A percentile compares a stretch with the other conserved stretches of the same genome.
Evolutionary conservation across 2,113 vertebrate species (phyloP).

Genomic region (Panthera tigris): DNA sequence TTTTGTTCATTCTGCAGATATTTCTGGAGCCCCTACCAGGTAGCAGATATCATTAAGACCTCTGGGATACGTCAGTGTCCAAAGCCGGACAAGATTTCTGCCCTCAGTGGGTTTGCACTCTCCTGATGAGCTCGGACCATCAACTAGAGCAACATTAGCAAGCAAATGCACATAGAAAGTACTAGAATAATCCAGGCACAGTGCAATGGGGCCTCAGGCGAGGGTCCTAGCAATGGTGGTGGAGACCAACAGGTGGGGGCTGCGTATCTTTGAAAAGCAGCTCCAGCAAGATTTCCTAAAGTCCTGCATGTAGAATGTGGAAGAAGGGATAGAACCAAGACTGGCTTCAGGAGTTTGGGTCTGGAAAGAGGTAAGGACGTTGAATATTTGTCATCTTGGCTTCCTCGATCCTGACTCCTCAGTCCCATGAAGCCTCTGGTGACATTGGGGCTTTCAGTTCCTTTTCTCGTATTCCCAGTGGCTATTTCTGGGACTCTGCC

Average conservation of each 20-base stretch:
- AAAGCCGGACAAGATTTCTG: fast-evolving
- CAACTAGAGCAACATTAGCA: fast-evolving
- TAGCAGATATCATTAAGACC: fast-evolving
- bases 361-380: fast-evolving
- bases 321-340: fast-evolving
- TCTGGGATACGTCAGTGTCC: background rate
- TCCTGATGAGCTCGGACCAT: background rate
- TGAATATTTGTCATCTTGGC: fast-evolving
- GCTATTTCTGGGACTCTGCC: background rate
- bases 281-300: background rate
- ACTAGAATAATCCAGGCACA: fast-evolving
- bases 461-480: background rate
- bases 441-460: background rate
- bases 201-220: fast-evolving
- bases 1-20: background rate
- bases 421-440: fast-evolving
- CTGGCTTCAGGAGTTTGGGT: too few species aligned
- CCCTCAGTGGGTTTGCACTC: background rate
- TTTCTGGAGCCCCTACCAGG: background rate
- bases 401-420: background rate
- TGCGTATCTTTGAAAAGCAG: fast-evolving
- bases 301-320: too few species aligned
- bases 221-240: fast-evolving
- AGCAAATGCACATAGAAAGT: fast-evolving
- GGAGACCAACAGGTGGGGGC: background rate